Conservation (phyloP, 2,797 vertebrate genomes). For the Sardinella longiceps region DNA sequence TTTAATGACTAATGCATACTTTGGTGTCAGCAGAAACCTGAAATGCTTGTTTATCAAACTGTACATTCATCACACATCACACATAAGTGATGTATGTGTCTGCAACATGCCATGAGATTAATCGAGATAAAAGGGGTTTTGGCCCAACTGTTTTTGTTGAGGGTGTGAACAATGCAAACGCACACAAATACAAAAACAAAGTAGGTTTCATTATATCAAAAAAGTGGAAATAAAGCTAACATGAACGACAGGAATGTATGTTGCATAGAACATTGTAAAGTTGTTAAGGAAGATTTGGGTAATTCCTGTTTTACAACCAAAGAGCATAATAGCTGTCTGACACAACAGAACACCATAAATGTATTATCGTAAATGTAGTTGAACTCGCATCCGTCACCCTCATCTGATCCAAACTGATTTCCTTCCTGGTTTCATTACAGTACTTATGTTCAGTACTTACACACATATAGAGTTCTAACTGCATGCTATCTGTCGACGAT, state of each 20-base stretch:
- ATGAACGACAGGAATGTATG: slow-evolving; percentile 31
- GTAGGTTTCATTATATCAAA: neutral
- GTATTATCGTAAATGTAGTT: too few species aligned
- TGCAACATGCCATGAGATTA: neutral
- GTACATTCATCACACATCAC: neutral
- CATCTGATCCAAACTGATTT: neutral
- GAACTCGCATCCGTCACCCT: neutral
- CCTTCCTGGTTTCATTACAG: neutral
- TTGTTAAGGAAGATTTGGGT: too few species aligned
- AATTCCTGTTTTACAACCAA: neutral
- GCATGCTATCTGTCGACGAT: neutral
- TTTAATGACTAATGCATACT: neutral
- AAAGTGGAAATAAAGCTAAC: slow-evolving; percentile 34
- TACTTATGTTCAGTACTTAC: neutral
- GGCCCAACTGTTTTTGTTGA: neutral
- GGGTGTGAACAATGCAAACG: neutral
- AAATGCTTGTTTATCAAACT: neutral
- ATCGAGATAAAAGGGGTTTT: neutral
- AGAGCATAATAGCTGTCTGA: too few species aligned
- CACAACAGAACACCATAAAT: too few species aligned
- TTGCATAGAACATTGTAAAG: neutral
- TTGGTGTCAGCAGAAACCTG: neutral
- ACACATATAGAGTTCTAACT: neutral
- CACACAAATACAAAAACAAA: neutral
- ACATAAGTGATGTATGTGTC: neutral